phyloP scores from a whole-genome alignment of 1,140 invertebrate genomes.

The Atta colombica region DNA sequence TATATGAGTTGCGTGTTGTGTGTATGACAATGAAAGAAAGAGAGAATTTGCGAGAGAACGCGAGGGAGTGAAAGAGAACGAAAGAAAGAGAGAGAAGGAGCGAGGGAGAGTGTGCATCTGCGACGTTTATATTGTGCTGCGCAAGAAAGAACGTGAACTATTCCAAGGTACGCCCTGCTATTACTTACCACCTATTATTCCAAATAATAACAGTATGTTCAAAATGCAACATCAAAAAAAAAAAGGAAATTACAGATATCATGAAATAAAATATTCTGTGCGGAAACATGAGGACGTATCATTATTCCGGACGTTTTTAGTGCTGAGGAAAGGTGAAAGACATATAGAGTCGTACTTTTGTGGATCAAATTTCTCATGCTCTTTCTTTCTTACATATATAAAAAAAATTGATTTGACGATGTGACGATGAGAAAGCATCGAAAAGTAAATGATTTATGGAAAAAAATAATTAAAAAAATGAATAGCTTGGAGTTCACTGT shows the following conservation, averaged over 20 bases:
- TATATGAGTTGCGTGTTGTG: constrained; percentile 73
- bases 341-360: constrained; percentile 73
- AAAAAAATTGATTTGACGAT: constrained; percentile 52
- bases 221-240: constrained; percentile 82
- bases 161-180: constrained; percentile 87
- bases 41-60: constrained; percentile 48
- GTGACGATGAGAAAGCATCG: constrained; percentile 45
- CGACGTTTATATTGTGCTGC: constrained; percentile 87
- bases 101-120: constrained; percentile 82
- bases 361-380: constrained; percentile 59
- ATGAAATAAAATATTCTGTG: constrained; percentile 86
- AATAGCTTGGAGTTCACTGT: constrained; percentile 90
- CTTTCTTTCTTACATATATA: neutral
- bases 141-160: constrained; percentile 87
- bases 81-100: constrained; percentile 45
- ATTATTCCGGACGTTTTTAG: constrained; percentile 87
- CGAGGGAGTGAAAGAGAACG: constrained; percentile 18
- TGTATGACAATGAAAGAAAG: constrained; percentile 53
- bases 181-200: constrained; percentile 86
- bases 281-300: constrained; percentile 85
- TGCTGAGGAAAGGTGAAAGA: constrained; percentile 87
- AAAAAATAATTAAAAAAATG: constrained; percentile 50
- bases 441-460: constrained; percentile 35
- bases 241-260: constrained; percentile 80
- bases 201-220: constrained; percentile 85